Evolutionary conservation across 2,797 vertebrate genomes (phyloP), one percentile per base, ranked within the genome.

Genomic region (Syndactyla subalaris): DNA sequence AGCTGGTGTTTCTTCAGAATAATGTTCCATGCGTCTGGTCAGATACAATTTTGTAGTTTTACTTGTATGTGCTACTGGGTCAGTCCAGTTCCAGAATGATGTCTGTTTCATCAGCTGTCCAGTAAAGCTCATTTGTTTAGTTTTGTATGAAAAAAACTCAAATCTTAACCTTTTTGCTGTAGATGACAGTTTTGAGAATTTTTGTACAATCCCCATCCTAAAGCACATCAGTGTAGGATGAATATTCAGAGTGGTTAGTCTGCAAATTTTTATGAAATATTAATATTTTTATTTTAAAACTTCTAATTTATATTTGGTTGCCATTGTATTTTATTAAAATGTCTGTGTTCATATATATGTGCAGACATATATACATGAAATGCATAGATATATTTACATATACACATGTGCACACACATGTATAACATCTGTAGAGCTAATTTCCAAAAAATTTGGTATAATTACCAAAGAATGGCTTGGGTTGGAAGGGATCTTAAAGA

Each of bases 371-470:
- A 7, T 82, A n/a, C 1, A 0, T 48, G 65, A 32, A 46, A 30
- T 67, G 27, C 38, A 46, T 46, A 58, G 48, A 27, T 27, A 7
- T 5, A 6, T 59, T 6, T 62, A 15, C 7, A 6, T 39, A 16
- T 9, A 19, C 7, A 13, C 3, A 2, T 11, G 9, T n/a, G 22
- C 2, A 38, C 9, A 38, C 16, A 55, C 6, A 38, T 10, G 13
- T 55, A 26, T 29, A 54, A 29, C 26, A 36, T 55, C n/a, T 55
- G 74, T 32, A 55, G 36, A 75, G 22, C 36, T 59, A 6, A 55
- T 84, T 75, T 61, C 41, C 72, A 39, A 39, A 39, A 39, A 14
- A 39, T 39, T 39, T 39, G 39, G 7, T 83, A 24, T 15, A 30
- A 4, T 48, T 66, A 48, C 14, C 17, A 66, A 10, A 34, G 45